A percentile compares a stretch with the other conserved stretches of the same genome.
These are phyloP conservation scores for Crotalus tigris DNA, from an alignment of 2,113 vertebrate genomes.

Conservation along the genomic window DNA sequence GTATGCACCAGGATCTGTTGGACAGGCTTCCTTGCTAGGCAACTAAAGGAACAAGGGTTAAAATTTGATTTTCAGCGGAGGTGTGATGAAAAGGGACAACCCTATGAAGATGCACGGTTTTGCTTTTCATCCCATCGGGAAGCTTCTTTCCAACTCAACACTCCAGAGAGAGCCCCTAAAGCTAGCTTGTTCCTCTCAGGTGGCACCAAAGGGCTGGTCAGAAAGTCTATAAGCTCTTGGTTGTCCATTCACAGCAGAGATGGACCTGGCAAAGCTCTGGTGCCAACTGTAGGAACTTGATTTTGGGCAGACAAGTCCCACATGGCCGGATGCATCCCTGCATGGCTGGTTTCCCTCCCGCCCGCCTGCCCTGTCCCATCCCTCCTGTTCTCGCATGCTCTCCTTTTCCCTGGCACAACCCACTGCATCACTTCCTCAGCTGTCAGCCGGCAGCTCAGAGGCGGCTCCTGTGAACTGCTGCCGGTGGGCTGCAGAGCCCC, in stretches of 20 bases:
- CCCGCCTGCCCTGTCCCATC: too few species aligned
- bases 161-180: too few species aligned
- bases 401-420: too few species aligned
- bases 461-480: too few species aligned
- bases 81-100: neutral
- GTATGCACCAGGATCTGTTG: neutral
- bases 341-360: too few species aligned
- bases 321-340: too few species aligned
- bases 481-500: too few species aligned
- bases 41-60: neutral
- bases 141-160: too few species aligned
- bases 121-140: neutral
- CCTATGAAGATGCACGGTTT: neutral
- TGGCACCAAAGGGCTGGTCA: neutral
- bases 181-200: too few species aligned
- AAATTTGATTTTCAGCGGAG: neutral
- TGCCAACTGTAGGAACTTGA: conserved; percentile 31
- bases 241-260: neutral
- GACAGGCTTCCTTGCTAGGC: neutral
- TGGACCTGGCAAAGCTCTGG: neutral
- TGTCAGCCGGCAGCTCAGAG: too few species aligned
- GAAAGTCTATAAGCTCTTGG: neutral
- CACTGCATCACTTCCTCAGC: too few species aligned
- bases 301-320: conserved; percentile 39
- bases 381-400: too few species aligned